Percentiles rank a stretch among this genome's conserved stretches.
Conservation (phyloP, 2,888 invertebrate species). For the Operophtera brumata region DNA sequence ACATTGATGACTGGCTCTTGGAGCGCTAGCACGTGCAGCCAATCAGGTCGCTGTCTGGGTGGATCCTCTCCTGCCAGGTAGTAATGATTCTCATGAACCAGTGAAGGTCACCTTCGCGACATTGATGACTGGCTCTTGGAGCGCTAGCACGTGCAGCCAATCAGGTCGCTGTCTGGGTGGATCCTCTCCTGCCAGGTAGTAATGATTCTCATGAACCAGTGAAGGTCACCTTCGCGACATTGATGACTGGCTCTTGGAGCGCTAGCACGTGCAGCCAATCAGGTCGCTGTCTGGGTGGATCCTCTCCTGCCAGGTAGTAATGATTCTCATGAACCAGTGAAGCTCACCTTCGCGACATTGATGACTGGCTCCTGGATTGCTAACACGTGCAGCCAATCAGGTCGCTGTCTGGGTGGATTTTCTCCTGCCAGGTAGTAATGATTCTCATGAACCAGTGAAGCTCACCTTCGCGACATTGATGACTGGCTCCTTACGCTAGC, state of each 20-base stretch:
- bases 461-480: constrained; percentile 63
- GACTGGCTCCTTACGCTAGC: constrained; percentile 47
- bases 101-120: constrained; percentile 63
- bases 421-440: no score
- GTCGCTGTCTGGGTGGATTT: constrained; percentile 64
- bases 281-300: constrained; percentile 63
- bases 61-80: no score
- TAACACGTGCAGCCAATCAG: constrained; percentile 56
- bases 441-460: no score
- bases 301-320: constrained; percentile 44
- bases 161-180: constrained; percentile 61
- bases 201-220: no score
- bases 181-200: constrained; percentile 53
- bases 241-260: constrained; percentile 54
- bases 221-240: constrained; percentile 63
- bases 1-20: constrained; percentile 57
- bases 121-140: constrained; percentile 56
- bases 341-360: constrained; percentile 58
- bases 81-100: no score
- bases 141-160: constrained; percentile 56
- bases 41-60: constrained; percentile 54
- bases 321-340: no score
- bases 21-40: constrained; percentile 58
- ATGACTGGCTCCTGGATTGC: constrained; percentile 53
- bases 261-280: constrained; percentile 55